Conservation (phyloP, 2,113 vertebrate genomes). For the Melanostigma gelatinosum region DNA sequence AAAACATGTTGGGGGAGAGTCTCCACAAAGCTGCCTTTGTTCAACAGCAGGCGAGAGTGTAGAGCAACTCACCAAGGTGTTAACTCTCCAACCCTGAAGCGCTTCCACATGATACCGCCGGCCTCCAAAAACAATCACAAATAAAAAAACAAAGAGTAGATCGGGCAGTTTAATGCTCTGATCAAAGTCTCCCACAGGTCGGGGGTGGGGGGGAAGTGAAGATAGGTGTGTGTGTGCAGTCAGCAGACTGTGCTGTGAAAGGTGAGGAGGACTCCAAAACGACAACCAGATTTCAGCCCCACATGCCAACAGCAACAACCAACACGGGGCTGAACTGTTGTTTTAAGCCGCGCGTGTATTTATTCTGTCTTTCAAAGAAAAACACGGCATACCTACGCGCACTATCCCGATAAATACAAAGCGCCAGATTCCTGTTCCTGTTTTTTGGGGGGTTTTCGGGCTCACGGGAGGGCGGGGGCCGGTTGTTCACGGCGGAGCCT, state of each 20-base stretch:
- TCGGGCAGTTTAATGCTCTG: constrained; percentile 75
- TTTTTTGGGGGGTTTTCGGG: constrained; percentile 57
- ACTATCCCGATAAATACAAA: constrained; percentile 80
- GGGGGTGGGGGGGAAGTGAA: constrained; percentile 75
- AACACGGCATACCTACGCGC: constrained; percentile 80
- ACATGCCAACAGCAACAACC: constrained; percentile 83
- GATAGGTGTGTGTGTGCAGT: constrained; percentile 50
- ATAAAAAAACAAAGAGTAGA: constrained; percentile 80
- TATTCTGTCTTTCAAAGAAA: constrained; percentile 82
- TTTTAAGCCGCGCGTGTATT: constrained; percentile 83
- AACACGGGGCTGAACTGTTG: constrained; percentile 77
- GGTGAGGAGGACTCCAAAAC: constrained; percentile 79
- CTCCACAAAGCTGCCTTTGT: constrained; percentile 99
- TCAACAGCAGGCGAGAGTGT: constrained; percentile 87
- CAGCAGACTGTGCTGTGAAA: constrained; percentile 74
- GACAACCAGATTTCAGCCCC: constrained; percentile 78
- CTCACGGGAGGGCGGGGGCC: constrained; percentile 48
- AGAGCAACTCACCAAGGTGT: constrained; percentile 95
- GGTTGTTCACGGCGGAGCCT: constrained; percentile 41
- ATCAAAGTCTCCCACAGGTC: constrained; percentile 74
- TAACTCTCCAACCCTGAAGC: constrained; percentile 98
- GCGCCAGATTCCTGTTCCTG: constrained; percentile 69
- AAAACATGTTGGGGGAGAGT: constrained; percentile 95
- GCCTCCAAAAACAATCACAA: constrained; percentile 81
- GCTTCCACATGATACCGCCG: constrained; percentile 95